These are phyloP conservation scores for Pipra filicauda DNA, from an alignment of 2,113 vertebrate species.

Conservation along the genomic window DNA sequence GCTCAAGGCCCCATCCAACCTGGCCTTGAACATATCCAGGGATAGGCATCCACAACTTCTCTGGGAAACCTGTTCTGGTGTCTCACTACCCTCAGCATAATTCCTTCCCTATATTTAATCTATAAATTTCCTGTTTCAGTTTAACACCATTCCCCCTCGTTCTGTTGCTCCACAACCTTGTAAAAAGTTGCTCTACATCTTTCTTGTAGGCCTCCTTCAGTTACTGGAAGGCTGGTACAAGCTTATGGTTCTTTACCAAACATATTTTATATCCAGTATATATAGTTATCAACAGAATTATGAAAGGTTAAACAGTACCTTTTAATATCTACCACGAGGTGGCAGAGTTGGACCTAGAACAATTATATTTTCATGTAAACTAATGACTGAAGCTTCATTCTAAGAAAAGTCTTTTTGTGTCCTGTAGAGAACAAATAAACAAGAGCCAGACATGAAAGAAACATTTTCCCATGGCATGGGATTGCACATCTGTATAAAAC, in stretches of 20 bases:
- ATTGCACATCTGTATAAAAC: not conserved
- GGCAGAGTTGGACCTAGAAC: conserved; percentile 39
- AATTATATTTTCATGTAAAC: not conserved
- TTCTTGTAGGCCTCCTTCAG: not conserved
- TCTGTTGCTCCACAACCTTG: not conserved
- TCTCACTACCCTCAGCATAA: not conserved
- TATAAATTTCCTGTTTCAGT: not conserved
- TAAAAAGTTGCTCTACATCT: not conserved
- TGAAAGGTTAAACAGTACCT: not conserved
- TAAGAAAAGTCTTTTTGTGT: not conserved
- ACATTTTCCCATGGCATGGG: not conserved
- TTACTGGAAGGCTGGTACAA: not conserved
- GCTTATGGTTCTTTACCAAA: not conserved
- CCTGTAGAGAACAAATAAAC: not conserved
- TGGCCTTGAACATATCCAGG: not conserved
- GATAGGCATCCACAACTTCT: not conserved
- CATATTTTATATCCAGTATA: not conserved
- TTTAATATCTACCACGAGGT: conserved; percentile 33
- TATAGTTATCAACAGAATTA: accelerated
- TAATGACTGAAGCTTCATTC: not conserved
- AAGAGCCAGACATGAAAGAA: not conserved
- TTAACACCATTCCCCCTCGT: not conserved
- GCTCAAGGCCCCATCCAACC: not conserved
- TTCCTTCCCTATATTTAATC: not conserved
- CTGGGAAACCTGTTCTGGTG: not conserved